These are phyloP conservation scores for Holcopasites calliopsidis DNA, from an alignment of 1,140 invertebrate species.

Conservation along the genomic window DNA sequence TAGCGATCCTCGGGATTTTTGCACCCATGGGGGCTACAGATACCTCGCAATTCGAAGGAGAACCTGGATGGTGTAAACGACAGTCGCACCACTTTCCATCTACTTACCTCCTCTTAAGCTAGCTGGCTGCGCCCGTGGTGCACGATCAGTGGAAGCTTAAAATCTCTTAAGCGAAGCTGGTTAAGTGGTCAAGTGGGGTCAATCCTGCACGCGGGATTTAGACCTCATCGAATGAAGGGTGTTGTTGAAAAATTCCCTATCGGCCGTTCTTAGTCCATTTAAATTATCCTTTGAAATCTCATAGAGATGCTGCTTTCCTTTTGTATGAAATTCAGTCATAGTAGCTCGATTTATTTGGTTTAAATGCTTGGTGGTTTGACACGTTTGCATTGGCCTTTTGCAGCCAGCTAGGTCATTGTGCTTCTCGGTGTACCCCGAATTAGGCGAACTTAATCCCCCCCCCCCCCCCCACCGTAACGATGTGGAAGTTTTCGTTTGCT, in stretches of 20 bases:
- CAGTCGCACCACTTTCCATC: constrained; percentile 19
- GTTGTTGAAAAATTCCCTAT: neutral
- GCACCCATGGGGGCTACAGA: neutral
- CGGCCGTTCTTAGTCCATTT: neutral
- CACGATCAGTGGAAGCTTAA: constrained; percentile 5
- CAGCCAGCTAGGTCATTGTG: too few relatives aligned
- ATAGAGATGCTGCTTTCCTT: neutral
- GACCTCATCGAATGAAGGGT: neutral
- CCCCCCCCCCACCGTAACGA: constrained; percentile 7
- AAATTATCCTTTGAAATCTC: neutral
- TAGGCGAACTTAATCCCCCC: constrained; percentile 20
- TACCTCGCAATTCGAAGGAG: neutral
- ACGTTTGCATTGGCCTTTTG: constrained; percentile 5
- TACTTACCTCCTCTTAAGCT: constrained; percentile 25
- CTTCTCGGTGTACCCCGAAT: neutral
- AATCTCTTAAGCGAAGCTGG: neutral
- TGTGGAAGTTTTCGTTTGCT: constrained; percentile 31
- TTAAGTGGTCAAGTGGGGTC: neutral
- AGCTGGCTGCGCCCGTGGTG: neutral
- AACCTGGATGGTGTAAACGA: constrained; percentile 37
- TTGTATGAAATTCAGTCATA: neutral
- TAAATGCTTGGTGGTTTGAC: neutral
- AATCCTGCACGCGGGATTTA: neutral
- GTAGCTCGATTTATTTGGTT: neutral
- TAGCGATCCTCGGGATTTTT: neutral